phyloP scores from a whole-genome alignment of 2,888 invertebrate genomes.

The Nycteola revayana region DNA sequence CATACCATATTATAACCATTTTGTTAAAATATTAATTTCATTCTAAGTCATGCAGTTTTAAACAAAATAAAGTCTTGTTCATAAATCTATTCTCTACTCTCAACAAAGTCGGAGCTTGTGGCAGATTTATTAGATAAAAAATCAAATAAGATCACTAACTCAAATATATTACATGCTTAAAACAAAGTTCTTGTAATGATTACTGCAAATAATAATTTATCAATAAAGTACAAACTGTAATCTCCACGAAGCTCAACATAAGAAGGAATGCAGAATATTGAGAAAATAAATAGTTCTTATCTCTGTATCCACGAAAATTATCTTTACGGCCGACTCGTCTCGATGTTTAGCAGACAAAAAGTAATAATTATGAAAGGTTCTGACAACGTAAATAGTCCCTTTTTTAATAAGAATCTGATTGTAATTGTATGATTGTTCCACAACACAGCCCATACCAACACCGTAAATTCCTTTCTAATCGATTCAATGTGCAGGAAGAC shows the following conservation, averaged over 20 bases:
- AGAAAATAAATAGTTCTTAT: constrained; percentile 36
- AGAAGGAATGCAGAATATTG: constrained; percentile 50
- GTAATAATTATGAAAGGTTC: constrained; percentile 14
- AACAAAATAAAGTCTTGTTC: constrained; percentile 13
- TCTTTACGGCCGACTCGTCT: constrained; percentile 22
- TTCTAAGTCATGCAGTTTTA: constrained; percentile 21
- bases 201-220: constrained; percentile 22
- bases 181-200: constrained; percentile 21
- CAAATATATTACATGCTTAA: constrained; percentile 31
- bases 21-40: constrained; percentile 23
- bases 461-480: too few relatives aligned
- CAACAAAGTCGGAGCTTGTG: constrained; percentile 48
- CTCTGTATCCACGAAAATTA: constrained; percentile 27
- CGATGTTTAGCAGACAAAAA: constrained; percentile 16
- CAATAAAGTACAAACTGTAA: constrained; percentile 25
- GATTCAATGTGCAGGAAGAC: too few relatives aligned
- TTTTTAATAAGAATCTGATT: constrained; percentile 38
- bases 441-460: too few relatives aligned
- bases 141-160: constrained; percentile 21
- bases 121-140: constrained; percentile 33
- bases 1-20: neutral
- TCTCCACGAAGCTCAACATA: constrained; percentile 48
- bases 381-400: constrained; percentile 23
- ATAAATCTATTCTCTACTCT: constrained; percentile 44
- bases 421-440: too few relatives aligned